phyloP scores from a whole-genome alignment of 2,797 vertebrate species.

The Tympanoctomys barrerae region DNA sequence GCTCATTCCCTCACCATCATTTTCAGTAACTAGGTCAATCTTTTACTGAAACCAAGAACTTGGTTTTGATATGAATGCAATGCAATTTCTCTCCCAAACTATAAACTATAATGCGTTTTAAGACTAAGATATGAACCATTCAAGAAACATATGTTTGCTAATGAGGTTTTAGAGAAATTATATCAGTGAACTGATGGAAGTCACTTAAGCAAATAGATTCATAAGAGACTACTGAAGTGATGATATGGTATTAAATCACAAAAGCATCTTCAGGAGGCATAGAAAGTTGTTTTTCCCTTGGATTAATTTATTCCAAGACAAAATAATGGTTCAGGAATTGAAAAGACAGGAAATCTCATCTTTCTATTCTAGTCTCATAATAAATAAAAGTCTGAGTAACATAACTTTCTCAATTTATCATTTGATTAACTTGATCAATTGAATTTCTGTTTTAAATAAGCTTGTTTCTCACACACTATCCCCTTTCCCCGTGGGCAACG shows the following conservation, averaged over 20 bases:
- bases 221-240: conserved; percentile 69
- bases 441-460: conserved; percentile 75
- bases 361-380: conserved; percentile 32
- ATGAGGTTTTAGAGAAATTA: conserved; percentile 81
- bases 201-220: conserved; percentile 78
- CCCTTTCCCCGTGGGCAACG: conserved; percentile 53
- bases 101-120: conserved; percentile 64
- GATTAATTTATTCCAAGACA: conserved; percentile 68
- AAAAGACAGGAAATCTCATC: not conserved
- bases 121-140: conserved; percentile 73
- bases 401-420: conserved; percentile 64
- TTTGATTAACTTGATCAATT: conserved; percentile 73
- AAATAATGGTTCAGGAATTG: conserved; percentile 43
- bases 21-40: conserved; percentile 68
- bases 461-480: conserved; percentile 43
- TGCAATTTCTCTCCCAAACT: conserved; percentile 64
- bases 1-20: conserved; percentile 25
- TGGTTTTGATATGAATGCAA: conserved; percentile 65
- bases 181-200: conserved; percentile 75
- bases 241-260: conserved; percentile 65
- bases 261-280: conserved; percentile 43
- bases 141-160: conserved; percentile 80
- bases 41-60: conserved; percentile 49
- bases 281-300: conserved; percentile 58
- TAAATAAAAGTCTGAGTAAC: conserved; percentile 52